phyloP scores from a whole-genome alignment of 2,888 invertebrate genomes.

The Athalia cordata region DNA sequence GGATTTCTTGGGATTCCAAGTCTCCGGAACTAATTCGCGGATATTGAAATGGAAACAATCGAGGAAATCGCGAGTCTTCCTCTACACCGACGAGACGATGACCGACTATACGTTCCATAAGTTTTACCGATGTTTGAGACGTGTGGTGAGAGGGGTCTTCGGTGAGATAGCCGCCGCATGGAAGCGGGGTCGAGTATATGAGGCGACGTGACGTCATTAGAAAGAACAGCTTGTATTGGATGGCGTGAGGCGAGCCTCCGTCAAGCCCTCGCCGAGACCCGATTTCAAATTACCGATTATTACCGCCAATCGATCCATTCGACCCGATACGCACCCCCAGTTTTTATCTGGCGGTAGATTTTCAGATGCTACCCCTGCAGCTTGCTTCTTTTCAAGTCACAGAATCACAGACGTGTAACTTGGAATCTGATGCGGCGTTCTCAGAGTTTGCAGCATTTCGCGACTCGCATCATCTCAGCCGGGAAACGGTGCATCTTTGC shows the following conservation, averaged over 20 bases:
- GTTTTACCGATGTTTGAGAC: not conserved
- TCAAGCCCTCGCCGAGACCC: slow-evolving; percentile 8
- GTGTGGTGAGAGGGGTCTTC: not conserved
- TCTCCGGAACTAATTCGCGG: too few species aligned
- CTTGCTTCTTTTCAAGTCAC: too few species aligned
- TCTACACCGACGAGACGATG: too few species aligned
- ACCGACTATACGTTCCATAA: not conserved
- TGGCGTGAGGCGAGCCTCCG: slow-evolving; percentile 37
- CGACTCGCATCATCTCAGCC: too few species aligned
- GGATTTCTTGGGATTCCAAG: too few species aligned
- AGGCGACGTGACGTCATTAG: slow-evolving; percentile 61
- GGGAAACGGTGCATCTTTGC: too few species aligned
- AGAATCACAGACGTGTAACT: too few species aligned
- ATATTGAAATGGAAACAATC: too few species aligned
- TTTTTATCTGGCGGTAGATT: not conserved
- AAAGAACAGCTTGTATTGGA: slow-evolving; percentile 34
- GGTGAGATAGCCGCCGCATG: not conserved
- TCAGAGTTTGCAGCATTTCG: too few species aligned
- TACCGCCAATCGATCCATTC: slow-evolving; percentile 26
- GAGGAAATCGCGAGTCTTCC: too few species aligned
- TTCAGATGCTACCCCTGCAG: not conserved
- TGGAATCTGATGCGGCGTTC: too few species aligned
- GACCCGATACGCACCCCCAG: not conserved
- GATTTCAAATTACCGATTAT: slow-evolving; percentile 27
- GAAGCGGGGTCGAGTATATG: slow-evolving; percentile 49